Evolutionary conservation across 2,888 invertebrate species (phyloP).

Genomic region (Creontiades dilutus): DNA sequence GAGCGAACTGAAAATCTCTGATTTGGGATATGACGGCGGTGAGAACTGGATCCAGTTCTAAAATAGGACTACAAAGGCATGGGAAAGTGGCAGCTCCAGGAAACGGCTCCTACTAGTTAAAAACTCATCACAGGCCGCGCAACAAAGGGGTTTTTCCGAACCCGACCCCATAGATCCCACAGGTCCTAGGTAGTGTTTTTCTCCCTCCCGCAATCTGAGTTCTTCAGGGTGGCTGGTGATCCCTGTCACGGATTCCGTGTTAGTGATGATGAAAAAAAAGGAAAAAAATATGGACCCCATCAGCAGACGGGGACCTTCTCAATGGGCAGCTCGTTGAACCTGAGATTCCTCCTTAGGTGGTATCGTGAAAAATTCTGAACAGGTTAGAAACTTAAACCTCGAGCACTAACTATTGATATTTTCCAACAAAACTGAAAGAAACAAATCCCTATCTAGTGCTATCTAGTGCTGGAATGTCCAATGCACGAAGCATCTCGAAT

Average conservation of each 20-base stretch:
- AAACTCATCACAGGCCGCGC: constrained; percentile 10
- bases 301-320: not conserved
- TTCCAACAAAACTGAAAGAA: no score
- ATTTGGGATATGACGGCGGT: not conserved
- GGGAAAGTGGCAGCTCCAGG: constrained; percentile 10
- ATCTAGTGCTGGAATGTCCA: no score
- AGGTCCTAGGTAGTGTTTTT: not conserved
- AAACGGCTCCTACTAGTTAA: constrained; percentile 9
- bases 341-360: no score
- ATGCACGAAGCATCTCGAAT: no score
- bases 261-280: not conserved
- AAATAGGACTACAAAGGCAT: not conserved
- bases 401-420: no score
- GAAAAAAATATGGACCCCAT: not conserved
- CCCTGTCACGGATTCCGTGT: not conserved
- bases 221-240: not conserved
- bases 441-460: no score
- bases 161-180: constrained; percentile 28
- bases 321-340: no score
- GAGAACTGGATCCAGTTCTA: not conserved
- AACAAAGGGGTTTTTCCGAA: constrained; percentile 16
- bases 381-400: no score
- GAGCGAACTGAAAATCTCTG: no score
- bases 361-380: no score
- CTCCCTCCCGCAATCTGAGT: not conserved